These are phyloP conservation scores for Netelia virgata DNA, from an alignment of 2,888 invertebrate genomes.

Conservation along the genomic window DNA sequence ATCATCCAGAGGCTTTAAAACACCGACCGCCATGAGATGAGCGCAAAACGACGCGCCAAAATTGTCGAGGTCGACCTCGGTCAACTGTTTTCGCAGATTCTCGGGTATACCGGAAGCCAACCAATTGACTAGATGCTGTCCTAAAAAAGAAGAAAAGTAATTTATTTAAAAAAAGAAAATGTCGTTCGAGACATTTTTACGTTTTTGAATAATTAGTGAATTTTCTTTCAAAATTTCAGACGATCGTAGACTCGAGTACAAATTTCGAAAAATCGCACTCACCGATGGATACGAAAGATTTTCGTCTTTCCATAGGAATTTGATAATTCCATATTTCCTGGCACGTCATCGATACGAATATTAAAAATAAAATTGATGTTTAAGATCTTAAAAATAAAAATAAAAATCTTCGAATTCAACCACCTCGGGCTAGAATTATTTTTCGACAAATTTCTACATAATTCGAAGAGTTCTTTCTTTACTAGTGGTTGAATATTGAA, in stretches of 20 bases:
- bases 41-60: conserved; percentile 94
- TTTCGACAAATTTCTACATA: too few species aligned
- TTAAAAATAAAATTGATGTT: background rate
- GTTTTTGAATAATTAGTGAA: conserved; percentile 72
- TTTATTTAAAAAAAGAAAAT: background rate
- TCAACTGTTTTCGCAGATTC: conserved; percentile 88
- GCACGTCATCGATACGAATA: conserved; percentile 46
- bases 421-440: background rate
- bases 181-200: conserved; percentile 79
- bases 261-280: conserved; percentile 48
- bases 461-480: too few species aligned
- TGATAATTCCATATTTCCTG: conserved; percentile 58
- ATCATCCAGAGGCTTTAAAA: conserved; percentile 92
- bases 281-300: conserved; percentile 67
- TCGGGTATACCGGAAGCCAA: conserved; percentile 92
- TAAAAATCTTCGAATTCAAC: background rate
- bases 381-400: background rate
- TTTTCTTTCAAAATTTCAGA: conserved; percentile 40
- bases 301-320: conserved; percentile 59
- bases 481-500: too few species aligned
- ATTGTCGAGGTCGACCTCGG: conserved; percentile 90
- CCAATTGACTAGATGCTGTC: conserved; percentile 97
- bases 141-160: conserved; percentile 85
- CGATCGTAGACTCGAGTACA: background rate
- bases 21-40: conserved; percentile 94